Evolutionary conservation across 2,888 invertebrate genomes (phyloP), one percentile per base, ranked within the genome.

Genomic region (Lithophane semibrunnea): DNA sequence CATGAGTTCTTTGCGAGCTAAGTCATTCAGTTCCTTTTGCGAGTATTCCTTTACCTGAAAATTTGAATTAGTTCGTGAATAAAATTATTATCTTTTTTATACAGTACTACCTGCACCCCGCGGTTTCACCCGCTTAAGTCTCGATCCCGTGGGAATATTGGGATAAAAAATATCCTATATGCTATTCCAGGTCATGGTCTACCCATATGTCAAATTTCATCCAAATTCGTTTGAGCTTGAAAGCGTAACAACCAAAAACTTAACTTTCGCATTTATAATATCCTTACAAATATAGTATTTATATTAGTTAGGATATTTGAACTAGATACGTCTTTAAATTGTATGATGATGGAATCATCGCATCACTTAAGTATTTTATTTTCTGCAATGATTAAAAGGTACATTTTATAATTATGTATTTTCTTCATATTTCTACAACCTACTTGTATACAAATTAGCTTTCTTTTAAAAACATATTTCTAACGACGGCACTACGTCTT

Each of bases 21-120:
- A 87, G 24, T 96, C 92, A 79, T 96, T 96, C 3, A 96, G 88
- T 84, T 96, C 95, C 82, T 94, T 95, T 0, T 94, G 93, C 42
- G 96, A 93, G 79, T 96, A 96, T 89, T 95, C 94, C 89, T 94
- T 96, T 5, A 95, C 87, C 96, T 96, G 89, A 42, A 88, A 90
- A 37, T 60, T 29, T 9, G 8, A 9, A 60, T 29, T 1, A 16
- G 13, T 24, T 58, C 13, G 5, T 37, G 3, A 37, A 4, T 37
- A 37, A 37, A 37, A 37, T 3, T 37, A 5, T 37, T 37, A 37
- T 37, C 37, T 37, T 37, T 37, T 37, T 4, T 5, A 37, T 37
- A 37, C 37, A 37, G 4, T 37, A 37, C 37, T 37, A 37, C 3
- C 37, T 37, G 37, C 37, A 37, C 5, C 37, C 4, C 37, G 37